Evolutionary conservation across 2,888 invertebrate species (phyloP), one percentile per base, ranked within the genome.

Genomic region (Phragmatobia fuliginosa): DNA sequence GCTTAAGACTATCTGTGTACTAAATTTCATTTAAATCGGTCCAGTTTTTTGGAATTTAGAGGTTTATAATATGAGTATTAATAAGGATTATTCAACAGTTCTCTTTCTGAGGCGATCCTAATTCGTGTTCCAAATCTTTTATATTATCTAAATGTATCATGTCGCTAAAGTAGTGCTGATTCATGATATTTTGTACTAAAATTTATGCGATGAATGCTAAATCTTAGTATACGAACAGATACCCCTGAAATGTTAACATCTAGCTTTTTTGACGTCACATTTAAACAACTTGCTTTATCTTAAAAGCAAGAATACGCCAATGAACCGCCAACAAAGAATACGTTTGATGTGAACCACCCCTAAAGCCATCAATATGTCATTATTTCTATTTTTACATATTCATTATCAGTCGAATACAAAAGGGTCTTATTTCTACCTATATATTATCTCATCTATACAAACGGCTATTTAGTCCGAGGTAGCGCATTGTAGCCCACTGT

Each of bases 401-500:
- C 38, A 66, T 56, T 56, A 49, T 38, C 49, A 41, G 28, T 8
- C 3, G 7, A 36, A 62, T 56, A 67, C 49, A 66, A 72, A 68
- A 66, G 36, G 4, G 41, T 21, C 18, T 58, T 62, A 65, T 62
- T 64, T 21, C 28, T 65, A 59, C 65, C 61, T 49, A 80, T 73
- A 72, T 73, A 73, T 68, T 71, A 76, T 78, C 72, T 72, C 67
- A 68, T 70, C 67, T 62, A 63, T 65, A 72, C 71, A 76, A 76
- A 73, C 74, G 68, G 67, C 61, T 69, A 81, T 83, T 84, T 81
- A 77, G 78, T 78, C 79, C 77, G 75, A 76, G 69, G 66, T 62
- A 58, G 59, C 73, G 78, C 74, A 79, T 81, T 78, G 78, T 81
- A 82, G 70, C 76, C 79, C 79, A 79, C 81, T 82, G 78, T 80